Evolutionary conservation across 2,113 vertebrate species (phyloP), one percentile per base, ranked within the genome.

Genomic region (Calidris pugnax): DNA sequence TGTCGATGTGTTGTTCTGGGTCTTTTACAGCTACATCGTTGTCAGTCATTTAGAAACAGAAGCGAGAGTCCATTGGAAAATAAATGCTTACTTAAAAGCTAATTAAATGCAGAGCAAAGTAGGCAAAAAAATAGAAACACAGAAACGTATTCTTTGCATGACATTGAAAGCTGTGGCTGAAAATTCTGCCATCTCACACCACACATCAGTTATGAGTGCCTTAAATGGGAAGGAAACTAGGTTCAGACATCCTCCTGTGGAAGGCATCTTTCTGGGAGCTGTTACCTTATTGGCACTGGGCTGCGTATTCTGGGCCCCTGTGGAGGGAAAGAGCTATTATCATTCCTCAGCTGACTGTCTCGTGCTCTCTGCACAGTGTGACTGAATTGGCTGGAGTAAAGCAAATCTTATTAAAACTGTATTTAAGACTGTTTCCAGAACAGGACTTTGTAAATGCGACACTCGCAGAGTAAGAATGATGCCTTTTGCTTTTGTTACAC

Each of bases 271-370:
- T 86, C 41, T 63, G 71, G 28, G 63, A 85, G 45, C 71, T 60
- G 26, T 60, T 89, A 33, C 71, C 37, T 75, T 88, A 45, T 16
- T 95, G 95, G 83, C 90, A 93, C 4, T 0, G 22, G 33, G 32
- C 30, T 93, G 72, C 2, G 1, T 43, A 50, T 62, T 91, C 71
- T 80, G 67, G 41, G 11, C 27, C 88, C 88, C 90, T 32, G 35
- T 28, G 43, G 85, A 86, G 51, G 43, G 37, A 67, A 74, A 39
- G 76, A 74, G 53, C 74, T 73, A 39, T 87, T 66, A 39, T 47
- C 26, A 32, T 89, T 89, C 60, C 43, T 87, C 90, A 90, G 76
- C 64, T 92, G 93, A 94, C 76, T 63, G 51, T n/a, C 59, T 93
- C 53, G 48, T 84, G 69, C 33, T 68, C 60, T 84, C 35, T 56